Base-by-base conservation (phyloP, 2,113 vertebrate genomes). In the Pimephales promelas region DNA sequence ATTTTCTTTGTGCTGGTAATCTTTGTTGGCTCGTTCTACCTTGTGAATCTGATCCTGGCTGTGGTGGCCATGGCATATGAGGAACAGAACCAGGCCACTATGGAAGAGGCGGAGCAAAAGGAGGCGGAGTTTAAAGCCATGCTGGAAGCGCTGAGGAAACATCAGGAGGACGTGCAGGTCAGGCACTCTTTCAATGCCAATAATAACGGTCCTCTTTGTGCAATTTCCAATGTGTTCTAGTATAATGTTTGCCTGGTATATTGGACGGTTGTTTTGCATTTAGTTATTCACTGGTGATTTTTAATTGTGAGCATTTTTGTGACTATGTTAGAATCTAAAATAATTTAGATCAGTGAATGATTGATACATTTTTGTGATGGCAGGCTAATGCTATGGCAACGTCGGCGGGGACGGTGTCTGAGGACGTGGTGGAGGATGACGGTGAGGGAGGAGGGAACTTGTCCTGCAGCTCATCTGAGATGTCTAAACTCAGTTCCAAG, bases 11-110 rank as follows among this genome's bases (percentile, higher is more conserved):
- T 99, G 89, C 89, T 99, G 92, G 98, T 99, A 90, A 99, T 99
- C 92, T 99, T 99, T 10, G 97, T 99, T 94, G 98, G 98, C 0
- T 99, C 98, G 0, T 99, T 99, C 94, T 99, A 99, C 85, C 93
- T 99, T 93, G 97, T 99, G 22, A 99, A 99, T 81, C 93, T 99
- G 66, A 99, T 99, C 79, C 86, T 99, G 95, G 98, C 98, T 92
- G 98, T 99, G 93, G 98, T 99, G 6, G 98, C 98, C 81, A 99
- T 99, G 97, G 97, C 97, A 72, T 99, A 99, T 2, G 98, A 99
- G 89, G 98, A 99, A 87, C 98, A 99, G 94, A 99, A 99, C 91
- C 98, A 99, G 91, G 98, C 97, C 7, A 99, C 98, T 0, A 89
- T 98, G 85, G 97, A 99, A 91, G 97, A 99, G 91, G 98, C 98